Evolutionary conservation across 1,140 invertebrate species (phyloP).

Genomic region (Fopius arisanus): DNA sequence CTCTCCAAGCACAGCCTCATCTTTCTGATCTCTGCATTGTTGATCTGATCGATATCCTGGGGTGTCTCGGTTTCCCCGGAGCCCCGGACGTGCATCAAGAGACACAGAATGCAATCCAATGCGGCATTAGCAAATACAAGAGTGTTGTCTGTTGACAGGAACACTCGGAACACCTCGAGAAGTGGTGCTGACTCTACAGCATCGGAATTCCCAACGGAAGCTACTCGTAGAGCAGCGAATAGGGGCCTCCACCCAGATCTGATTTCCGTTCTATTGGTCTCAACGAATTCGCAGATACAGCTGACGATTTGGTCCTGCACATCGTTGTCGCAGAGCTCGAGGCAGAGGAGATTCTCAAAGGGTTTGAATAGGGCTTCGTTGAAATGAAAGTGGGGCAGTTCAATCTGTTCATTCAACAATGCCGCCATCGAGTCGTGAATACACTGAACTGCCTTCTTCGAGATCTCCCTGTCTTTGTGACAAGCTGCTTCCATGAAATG

Average conservation of each 20-base stretch:
- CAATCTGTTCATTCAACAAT: conserved; percentile 86
- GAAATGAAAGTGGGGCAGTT: conserved; percentile 92
- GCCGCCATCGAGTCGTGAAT: conserved; percentile 92
- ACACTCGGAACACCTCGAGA: conserved; percentile 91
- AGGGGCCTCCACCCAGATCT: conserved; percentile 92
- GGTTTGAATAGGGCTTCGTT: conserved; percentile 95
- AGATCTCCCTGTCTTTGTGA: conserved; percentile 86
- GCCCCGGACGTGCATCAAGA: conserved; percentile 76
- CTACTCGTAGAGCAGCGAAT: conserved; percentile 88
- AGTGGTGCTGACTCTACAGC: conserved; percentile 74
- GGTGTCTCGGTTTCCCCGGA: conserved; percentile 61
- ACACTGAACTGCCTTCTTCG: conserved; percentile 91
- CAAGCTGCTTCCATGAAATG: conserved; percentile 95
- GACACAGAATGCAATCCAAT: conserved; percentile 89
- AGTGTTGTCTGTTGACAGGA: conserved; percentile 90
- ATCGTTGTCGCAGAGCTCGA: conserved; percentile 91
- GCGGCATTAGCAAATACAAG: conserved; percentile 93
- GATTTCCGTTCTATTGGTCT: conserved; percentile 90
- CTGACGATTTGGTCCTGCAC: conserved; percentile 92
- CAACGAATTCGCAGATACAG: conserved; percentile 94
- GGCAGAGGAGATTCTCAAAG: conserved; percentile 91
- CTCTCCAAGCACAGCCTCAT: conserved; percentile 79
- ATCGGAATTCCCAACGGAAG: conserved; percentile 71
- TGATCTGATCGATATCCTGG: conserved; percentile 41
- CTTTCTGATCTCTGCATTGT: conserved; percentile 45